Percentiles rank a stretch among this genome's conserved stretches.
Evolutionary conservation across 2,797 vertebrate species (phyloP).

Genomic region (Rallus crepitans): DNA sequence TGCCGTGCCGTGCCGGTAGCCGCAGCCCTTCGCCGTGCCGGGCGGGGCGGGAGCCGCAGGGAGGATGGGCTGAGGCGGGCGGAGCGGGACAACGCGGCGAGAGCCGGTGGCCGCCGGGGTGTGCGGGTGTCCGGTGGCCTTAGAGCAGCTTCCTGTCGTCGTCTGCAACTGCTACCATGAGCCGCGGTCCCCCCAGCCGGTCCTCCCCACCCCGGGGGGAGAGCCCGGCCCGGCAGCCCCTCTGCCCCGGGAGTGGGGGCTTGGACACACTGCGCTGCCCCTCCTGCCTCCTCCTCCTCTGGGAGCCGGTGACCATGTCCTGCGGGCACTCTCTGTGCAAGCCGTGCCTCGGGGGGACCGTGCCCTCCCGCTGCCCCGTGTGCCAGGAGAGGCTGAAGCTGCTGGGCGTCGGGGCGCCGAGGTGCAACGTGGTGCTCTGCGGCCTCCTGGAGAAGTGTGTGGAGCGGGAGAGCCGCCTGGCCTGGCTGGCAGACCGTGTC

Average conservation of each 20-base stretch:
- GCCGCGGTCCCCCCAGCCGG: neutral
- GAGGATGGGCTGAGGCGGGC: neutral
- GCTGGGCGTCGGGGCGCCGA: constrained; percentile 68
- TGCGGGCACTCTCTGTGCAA: constrained; percentile 91
- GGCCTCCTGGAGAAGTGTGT: constrained; percentile 84
- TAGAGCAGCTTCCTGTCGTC: neutral
- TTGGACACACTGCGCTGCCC: constrained; percentile 88
- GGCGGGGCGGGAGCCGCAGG: neutral
- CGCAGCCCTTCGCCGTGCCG: neutral
- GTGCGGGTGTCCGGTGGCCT: neutral
- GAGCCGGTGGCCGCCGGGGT: neutral
- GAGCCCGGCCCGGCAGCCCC: neutral
- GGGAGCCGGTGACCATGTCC: constrained; percentile 86
- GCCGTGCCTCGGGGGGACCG: constrained; percentile 77
- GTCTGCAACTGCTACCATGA: neutral
- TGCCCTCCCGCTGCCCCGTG: constrained; percentile 80
- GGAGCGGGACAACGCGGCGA: neutral
- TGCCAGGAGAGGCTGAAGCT: constrained; percentile 82
- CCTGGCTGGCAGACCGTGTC: neutral
- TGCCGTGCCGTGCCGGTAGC: neutral
- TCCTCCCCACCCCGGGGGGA: neutral
- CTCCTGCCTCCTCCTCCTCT: constrained; percentile 82
- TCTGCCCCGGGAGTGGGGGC: neutral
- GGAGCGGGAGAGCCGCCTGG: constrained; percentile 39
- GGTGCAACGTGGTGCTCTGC: constrained; percentile 86